These are phyloP conservation scores for Cosmopolites sordidus DNA, from an alignment of 2,888 invertebrate genomes.

Conservation along the genomic window DNA sequence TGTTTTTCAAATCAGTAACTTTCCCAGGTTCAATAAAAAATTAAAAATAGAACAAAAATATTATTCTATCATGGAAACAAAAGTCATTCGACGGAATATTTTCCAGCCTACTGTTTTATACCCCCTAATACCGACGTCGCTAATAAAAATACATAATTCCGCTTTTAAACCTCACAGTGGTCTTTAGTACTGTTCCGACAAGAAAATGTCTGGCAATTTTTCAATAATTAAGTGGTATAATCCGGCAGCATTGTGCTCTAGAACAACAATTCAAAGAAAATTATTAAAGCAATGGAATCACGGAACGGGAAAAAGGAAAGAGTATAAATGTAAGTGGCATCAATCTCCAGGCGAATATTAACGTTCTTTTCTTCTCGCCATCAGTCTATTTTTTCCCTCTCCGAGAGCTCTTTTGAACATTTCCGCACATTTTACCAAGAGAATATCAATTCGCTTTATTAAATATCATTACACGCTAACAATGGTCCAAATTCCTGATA, in stretches of 20 bases:
- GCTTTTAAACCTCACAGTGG: not conserved
- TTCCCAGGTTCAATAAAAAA: too few relatives aligned
- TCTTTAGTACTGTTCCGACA: not conserved
- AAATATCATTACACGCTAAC: constrained; percentile 39
- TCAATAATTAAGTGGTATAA: constrained; percentile 8
- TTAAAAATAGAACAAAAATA: too few relatives aligned
- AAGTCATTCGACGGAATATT: not conserved
- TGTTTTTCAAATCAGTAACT: too few relatives aligned
- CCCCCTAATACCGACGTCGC: not conserved
- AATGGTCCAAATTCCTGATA: constrained; percentile 27
- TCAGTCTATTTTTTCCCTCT: constrained; percentile 17
- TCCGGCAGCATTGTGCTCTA: constrained; percentile 6
- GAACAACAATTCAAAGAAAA: constrained; percentile 19
- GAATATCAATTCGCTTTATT: constrained; percentile 42
- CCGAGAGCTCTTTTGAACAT: constrained; percentile 27
- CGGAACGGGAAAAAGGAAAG: constrained; percentile 32
- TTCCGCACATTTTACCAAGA: constrained; percentile 37
- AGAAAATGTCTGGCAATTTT: constrained; percentile 1
- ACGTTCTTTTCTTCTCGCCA: constrained; percentile 28
- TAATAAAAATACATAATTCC: not conserved
- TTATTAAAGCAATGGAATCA: constrained; percentile 23
- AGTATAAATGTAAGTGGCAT: constrained; percentile 34
- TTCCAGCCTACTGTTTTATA: not conserved
- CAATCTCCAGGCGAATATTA: constrained; percentile 34
- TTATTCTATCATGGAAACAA: too few relatives aligned